Evolutionary conservation across 2,113 vertebrate species (phyloP), one percentile per base, ranked within the genome.

Genomic region (Serinus canaria): DNA sequence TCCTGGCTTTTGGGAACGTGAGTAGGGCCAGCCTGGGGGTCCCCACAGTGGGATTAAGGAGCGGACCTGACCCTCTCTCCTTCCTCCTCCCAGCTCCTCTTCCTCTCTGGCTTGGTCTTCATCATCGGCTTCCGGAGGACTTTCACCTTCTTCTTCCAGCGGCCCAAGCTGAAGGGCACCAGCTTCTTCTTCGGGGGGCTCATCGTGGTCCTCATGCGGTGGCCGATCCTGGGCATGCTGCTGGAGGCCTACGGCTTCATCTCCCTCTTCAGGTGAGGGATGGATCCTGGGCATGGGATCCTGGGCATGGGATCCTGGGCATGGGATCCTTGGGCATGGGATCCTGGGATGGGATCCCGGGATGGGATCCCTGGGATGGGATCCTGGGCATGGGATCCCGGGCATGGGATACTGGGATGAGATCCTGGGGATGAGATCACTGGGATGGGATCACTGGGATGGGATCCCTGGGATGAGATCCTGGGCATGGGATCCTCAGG

Each of bases 1-100:
- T 99, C 81, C 80, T 99, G 97, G 99, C 98, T 44, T 99, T 99
- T 19, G 99, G 99, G 95, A 99, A 99, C 0, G 99, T 99, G 97
- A 99, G 99, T 99, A 64, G 13, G 3, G 74, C 1, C 6, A 19
- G 33, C 33, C 18, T 0, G 2, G 14, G 39, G 20, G 15, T 19
- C 4, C 49, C 64, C 8, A 1, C 33, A 6, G 49, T 1, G 0
- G 3, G 31, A 39, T 8, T 52, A 1, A 47, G 70, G 59, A 20
- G 15, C 16, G n/a, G 41, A 39, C 59, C 75, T 53, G 72, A 86
- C 39, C 30, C 6, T 3, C 4, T 62, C 12, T 63, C 8, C 23
- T 60, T 19, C 28, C 10, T 60, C 59, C 46, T 58, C 6, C 5
- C 96, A 99, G 99, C 97, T 99, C 74, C 97, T 99, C 84, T 98